Percentiles rank a stretch among this genome's conserved stretches.
These are phyloP conservation scores for Numenius arquata DNA, from an alignment of 2,113 vertebrate species.

Conservation along the genomic window DNA sequence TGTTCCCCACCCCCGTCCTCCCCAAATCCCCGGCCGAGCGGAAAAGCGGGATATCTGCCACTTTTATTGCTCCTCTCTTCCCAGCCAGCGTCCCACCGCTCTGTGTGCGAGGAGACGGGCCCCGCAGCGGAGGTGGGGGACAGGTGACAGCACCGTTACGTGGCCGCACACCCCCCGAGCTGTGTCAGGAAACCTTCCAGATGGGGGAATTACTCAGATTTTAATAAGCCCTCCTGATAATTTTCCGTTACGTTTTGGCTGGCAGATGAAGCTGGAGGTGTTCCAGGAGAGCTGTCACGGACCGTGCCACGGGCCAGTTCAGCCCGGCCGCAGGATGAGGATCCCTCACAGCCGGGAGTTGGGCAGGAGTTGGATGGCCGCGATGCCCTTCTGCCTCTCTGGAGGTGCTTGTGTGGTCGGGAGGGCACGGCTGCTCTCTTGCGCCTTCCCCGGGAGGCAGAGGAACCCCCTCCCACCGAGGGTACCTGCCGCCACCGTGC, in stretches of 20 bases:
- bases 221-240: constrained; percentile 44
- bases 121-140: background rate
- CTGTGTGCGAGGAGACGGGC: background rate
- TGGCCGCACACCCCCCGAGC: background rate
- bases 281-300: constrained; percentile 6
- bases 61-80: background rate
- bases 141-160: background rate
- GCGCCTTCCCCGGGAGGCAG: background rate
- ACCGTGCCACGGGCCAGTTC: rapidly evolving
- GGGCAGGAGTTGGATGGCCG: background rate
- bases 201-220: constrained; percentile 57
- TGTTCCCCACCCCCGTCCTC: background rate
- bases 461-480: no score
- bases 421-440: rapidly evolving
- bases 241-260: constrained; percentile 47
- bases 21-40: background rate
- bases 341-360: rapidly evolving
- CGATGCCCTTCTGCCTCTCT: rapidly evolving
- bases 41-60: background rate
- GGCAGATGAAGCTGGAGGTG: constrained; percentile 18
- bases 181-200: constrained; percentile 58
- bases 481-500: rapidly evolving
- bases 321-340: background rate
- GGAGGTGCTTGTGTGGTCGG: background rate
- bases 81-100: background rate